Conservation (phyloP, 1,140 invertebrate species). For the Apis laboriosa region DNA sequence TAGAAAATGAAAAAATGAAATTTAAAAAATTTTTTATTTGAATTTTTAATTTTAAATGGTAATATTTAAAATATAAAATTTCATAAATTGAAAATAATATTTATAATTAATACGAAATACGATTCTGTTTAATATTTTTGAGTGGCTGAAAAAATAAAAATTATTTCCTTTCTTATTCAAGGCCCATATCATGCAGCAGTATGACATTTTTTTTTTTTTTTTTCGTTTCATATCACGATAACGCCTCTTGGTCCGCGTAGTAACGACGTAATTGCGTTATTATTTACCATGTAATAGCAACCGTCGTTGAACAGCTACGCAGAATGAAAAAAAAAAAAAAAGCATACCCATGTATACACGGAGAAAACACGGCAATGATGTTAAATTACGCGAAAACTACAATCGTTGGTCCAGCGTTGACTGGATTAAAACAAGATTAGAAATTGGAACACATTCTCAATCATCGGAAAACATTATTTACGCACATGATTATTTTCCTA, state of each 20-base stretch:
- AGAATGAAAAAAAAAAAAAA: constrained; percentile 21
- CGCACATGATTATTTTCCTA: not conserved
- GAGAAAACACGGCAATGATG: constrained; percentile 10
- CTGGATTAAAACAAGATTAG: constrained; percentile 17
- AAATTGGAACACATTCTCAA: constrained; percentile 15
- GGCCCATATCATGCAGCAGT: not conserved
- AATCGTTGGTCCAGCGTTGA: not conserved
- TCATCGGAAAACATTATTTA: not conserved
- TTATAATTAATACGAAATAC: too few species aligned
- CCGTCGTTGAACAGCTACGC: not conserved
- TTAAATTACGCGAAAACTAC: not conserved
- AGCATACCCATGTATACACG: constrained; percentile 1
- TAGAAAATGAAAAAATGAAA: not conserved
- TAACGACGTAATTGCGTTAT: constrained; percentile 53
- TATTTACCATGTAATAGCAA: constrained; percentile 59
- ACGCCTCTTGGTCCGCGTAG: constrained; percentile 7
- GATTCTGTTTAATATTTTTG: not conserved
- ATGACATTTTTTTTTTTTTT: not conserved
- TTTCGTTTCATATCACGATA: constrained; percentile 36
- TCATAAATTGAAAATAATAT: too few species aligned
- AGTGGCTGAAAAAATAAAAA: constrained; percentile 23
- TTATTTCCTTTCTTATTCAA: constrained; percentile 54
- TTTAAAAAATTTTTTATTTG: too few species aligned
- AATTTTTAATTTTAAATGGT: too few species aligned
- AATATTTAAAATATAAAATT: too few species aligned